phyloP scores from a whole-genome alignment of 2,113 vertebrate genomes.

The Esox niger region DNA sequence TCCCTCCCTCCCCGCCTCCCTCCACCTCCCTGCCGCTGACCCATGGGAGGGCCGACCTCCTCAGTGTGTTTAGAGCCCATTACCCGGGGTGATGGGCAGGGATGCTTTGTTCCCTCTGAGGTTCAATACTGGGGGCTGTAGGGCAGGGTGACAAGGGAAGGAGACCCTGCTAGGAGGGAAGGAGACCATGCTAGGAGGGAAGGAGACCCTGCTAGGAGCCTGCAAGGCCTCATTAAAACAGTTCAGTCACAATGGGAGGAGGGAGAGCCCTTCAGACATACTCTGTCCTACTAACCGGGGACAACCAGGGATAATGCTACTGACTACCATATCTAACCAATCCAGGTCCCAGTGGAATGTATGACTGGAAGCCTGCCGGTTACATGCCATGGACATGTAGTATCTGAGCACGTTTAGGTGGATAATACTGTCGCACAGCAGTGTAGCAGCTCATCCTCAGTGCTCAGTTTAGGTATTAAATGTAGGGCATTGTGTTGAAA shows the following conservation, averaged over 20 bases:
- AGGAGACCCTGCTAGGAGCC: slow-evolving; percentile 39
- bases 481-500: not conserved
- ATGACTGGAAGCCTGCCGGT: not conserved
- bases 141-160: slow-evolving; percentile 46
- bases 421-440: no score
- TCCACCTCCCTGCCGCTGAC: no score
- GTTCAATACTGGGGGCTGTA: slow-evolving; percentile 22
- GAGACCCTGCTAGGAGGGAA: slow-evolving; percentile 44
- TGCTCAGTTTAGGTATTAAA: not conserved
- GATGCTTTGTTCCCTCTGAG: not conserved
- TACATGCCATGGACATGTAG: not conserved
- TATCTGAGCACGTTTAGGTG: not conserved
- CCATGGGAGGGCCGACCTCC: not conserved
- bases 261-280: not conserved
- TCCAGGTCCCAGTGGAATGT: not conserved
- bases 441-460: not conserved
- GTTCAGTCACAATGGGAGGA: slow-evolving; percentile 29
- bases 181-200: slow-evolving; percentile 45
- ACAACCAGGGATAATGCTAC: not conserved
- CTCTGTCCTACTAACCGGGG: not conserved
- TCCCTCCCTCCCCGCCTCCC: no score
- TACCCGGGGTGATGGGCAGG: not conserved
- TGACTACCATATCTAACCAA: not conserved
- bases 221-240: slow-evolving; percentile 43
- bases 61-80: not conserved